Base-by-base conservation (phyloP, 2,888 invertebrate genomes). In the Drosophila pseudotakahashii region DNA sequence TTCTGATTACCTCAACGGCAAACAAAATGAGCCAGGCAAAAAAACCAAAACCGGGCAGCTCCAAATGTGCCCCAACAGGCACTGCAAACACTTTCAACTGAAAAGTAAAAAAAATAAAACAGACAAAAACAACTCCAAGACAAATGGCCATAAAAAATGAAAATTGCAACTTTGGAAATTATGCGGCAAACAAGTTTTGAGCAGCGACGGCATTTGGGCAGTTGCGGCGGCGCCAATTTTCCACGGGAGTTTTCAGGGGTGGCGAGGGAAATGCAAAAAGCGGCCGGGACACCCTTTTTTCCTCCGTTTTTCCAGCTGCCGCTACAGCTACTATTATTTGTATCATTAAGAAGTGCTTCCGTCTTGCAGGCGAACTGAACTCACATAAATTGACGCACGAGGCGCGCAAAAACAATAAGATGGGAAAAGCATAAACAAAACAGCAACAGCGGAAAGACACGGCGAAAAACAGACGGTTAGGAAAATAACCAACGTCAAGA, bases 121-220 rank as follows among this genome's bases (percentile, higher is more conserved):
- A 23, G 32, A 26, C 37, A 59, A 57, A 62, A 64, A 52, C 42
- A 64, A 47, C 41, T 47, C 34, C 41, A 66, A 68, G 53, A 71
- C 68, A 77, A 80, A 78, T 80, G 76, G 70, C 78, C 68, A 79
- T 68, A 85, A 73, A 77, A 73, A 73, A 60, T 75, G 73, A 84
- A 87, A 81, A 81, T 81, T 76, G 78, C 84, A 86, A 78, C 69
- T 81, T 86, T 86, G 71, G 71, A 83, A 86, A 86, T 85, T 74
- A 85, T 74, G 74, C 60, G 66, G 79, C 71, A 81, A 86, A 81
- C 81, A 57, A 76, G 87, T 87, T 87, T 87, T 58, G 42, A 69
- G 58, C 61, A 58, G 73, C 70, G 42, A 52, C 61, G 13, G 44
- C 64, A 44, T 44, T 44, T 44, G n/a, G 54, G 19, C 45, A 36